These are phyloP conservation scores for Temnothorax unifasciatus DNA, from an alignment of 2,888 invertebrate species.

Conservation along the genomic window DNA sequence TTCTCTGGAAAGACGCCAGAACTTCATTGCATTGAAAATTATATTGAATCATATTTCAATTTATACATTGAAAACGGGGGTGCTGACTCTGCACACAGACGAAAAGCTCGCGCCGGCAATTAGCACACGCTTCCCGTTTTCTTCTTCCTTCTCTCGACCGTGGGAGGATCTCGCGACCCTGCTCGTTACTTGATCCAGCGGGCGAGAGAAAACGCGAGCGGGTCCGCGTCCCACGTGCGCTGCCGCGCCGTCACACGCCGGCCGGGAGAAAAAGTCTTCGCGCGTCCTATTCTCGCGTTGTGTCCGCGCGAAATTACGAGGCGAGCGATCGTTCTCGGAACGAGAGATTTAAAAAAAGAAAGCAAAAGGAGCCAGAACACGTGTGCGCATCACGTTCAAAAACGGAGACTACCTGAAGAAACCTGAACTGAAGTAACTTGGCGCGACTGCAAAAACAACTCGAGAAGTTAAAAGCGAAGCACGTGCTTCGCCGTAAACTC, in stretches of 20 bases:
- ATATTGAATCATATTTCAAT: not conserved
- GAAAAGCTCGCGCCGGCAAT: not conserved
- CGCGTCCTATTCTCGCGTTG: not conserved
- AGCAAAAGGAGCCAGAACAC: not conserved
- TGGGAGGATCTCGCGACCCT: too few species aligned
- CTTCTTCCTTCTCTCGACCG: not conserved
- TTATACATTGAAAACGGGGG: not conserved
- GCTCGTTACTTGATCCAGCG: not conserved
- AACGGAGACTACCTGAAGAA: not conserved
- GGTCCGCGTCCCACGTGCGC: constrained; percentile 4
- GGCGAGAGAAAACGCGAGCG: not conserved
- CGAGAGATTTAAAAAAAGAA: not conserved
- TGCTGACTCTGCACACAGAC: not conserved
- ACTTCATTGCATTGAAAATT: not conserved
- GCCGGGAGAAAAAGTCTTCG: not conserved
- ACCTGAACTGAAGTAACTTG: too few species aligned
- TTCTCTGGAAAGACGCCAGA: not conserved
- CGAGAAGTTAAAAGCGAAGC: not conserved
- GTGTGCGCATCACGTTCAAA: not conserved
- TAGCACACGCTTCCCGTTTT: not conserved
- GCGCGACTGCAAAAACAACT: not conserved
- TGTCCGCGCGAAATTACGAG: not conserved
- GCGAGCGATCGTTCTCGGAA: not conserved
- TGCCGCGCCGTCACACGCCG: not conserved
- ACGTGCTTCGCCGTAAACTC: not conserved